phyloP scores from a whole-genome alignment of 2,888 invertebrate genomes.

The Trichogramma evanescens region DNA sequence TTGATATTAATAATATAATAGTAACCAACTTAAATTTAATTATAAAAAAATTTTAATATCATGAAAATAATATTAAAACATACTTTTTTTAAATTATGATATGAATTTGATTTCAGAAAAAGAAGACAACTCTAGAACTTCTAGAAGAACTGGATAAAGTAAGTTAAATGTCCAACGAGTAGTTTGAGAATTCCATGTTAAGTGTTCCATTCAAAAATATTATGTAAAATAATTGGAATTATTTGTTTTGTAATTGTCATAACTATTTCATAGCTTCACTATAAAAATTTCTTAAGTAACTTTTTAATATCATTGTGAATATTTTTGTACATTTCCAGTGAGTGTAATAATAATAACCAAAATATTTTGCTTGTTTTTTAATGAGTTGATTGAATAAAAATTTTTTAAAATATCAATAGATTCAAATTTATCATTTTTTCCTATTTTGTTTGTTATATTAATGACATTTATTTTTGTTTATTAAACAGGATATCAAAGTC shows the following conservation, averaged over 20 bases:
- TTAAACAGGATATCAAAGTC: constrained; percentile 61
- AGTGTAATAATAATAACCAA: too few species aligned
- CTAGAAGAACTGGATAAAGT: constrained; percentile 67
- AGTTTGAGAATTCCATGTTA: constrained; percentile 3
- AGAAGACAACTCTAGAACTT: constrained; percentile 52
- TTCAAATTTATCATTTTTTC: background rate
- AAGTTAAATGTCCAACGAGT: constrained; percentile 23
- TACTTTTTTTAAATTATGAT: background rate
- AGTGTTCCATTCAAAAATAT: background rate
- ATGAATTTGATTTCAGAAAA: constrained; percentile 47
- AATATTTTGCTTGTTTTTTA: too few species aligned
- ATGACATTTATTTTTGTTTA: constrained; percentile 18
- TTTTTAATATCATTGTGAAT: background rate
- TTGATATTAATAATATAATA: too few species aligned
- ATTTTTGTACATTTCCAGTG: too few species aligned
- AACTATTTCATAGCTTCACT: too few species aligned
- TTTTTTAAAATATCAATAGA: background rate
- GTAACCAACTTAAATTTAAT: background rate
- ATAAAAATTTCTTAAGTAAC: constrained; percentile 4
- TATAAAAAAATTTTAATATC: background rate
- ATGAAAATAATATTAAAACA: background rate
- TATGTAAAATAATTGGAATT: background rate
- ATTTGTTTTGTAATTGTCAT: too few species aligned
- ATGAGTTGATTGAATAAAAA: background rate
- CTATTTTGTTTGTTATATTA: background rate